These are phyloP conservation scores for Cichlasoma orientale DNA, from an alignment of 2,797 vertebrate genomes.

Conservation along the genomic window DNA sequence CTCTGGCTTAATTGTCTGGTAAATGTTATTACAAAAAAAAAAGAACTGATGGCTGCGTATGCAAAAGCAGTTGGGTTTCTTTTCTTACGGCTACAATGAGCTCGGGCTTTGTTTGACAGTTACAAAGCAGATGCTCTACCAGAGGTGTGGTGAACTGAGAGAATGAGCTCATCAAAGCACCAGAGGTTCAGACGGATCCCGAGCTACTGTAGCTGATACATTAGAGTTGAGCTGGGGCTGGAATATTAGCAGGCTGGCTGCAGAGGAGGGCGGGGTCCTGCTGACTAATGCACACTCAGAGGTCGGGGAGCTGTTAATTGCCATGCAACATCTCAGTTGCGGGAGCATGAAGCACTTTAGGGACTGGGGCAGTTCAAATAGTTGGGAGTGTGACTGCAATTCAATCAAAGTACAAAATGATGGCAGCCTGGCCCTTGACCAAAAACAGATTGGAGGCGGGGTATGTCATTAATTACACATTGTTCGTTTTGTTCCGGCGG, in stretches of 20 bases:
- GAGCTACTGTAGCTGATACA: slow-evolving; percentile 35
- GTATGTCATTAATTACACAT: slow-evolving; percentile 52
- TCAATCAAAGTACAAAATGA: slow-evolving; percentile 67
- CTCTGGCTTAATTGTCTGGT: slow-evolving; percentile 42
- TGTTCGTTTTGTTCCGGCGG: slow-evolving; percentile 12
- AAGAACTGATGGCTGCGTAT: not conserved
- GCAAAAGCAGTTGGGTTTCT: not conserved
- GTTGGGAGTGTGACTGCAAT: slow-evolving; percentile 41
- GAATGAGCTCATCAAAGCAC: slow-evolving; percentile 43
- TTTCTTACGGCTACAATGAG: slow-evolving; percentile 19
- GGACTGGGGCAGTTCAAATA: slow-evolving; percentile 62
- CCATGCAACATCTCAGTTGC: slow-evolving; percentile 58
- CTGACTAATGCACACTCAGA: slow-evolving; percentile 14
- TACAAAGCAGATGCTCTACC: slow-evolving; percentile 30
- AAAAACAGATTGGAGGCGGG: slow-evolving; percentile 62
- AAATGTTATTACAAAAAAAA: slow-evolving; percentile 9
- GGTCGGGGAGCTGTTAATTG: slow-evolving; percentile 65
- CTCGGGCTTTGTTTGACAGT: slow-evolving; percentile 26
- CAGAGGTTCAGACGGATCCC: slow-evolving; percentile 23
- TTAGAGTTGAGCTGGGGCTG: slow-evolving; percentile 1
- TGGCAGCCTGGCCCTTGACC: slow-evolving; percentile 54
- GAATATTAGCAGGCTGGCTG: slow-evolving; percentile 29
- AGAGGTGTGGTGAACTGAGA: slow-evolving; percentile 45
- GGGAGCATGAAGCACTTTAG: slow-evolving; percentile 48
- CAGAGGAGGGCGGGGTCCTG: slow-evolving; percentile 16